These are phyloP conservation scores for Eretmocerus hayati DNA, from an alignment of 2,888 invertebrate species.

Conservation along the genomic window DNA sequence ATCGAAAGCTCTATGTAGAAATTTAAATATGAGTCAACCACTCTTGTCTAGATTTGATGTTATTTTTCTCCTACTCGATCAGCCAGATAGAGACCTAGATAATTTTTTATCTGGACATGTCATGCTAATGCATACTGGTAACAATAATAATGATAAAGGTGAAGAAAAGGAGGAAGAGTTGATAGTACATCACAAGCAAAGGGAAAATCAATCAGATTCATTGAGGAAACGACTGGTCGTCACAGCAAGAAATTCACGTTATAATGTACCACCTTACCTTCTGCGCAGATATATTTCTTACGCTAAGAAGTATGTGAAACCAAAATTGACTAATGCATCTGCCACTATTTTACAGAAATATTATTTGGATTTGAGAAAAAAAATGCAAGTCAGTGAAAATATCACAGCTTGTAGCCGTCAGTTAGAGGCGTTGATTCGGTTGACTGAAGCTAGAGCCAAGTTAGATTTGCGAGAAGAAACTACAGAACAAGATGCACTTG, in stretches of 20 bases:
- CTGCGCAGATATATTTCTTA: slow-evolving; percentile 89
- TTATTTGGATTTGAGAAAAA: slow-evolving; percentile 70
- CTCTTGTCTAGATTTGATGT: slow-evolving; percentile 88
- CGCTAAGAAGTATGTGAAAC: slow-evolving; percentile 79
- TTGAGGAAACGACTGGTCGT: slow-evolving; percentile 36
- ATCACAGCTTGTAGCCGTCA: slow-evolving; percentile 79
- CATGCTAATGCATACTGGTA: slow-evolving; percentile 64
- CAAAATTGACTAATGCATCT: slow-evolving; percentile 67
- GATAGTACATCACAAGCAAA: background rate
- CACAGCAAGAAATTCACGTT: slow-evolving; percentile 56
- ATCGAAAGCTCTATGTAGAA: slow-evolving; percentile 81
- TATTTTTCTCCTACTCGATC: slow-evolving; percentile 83
- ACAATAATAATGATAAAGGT: slow-evolving; percentile 5
- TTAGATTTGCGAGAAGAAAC: slow-evolving; percentile 77
- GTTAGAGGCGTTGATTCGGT: slow-evolving; percentile 77
- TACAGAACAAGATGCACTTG: slow-evolving; percentile 71
- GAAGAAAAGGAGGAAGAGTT: background rate
- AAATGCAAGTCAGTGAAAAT: slow-evolving; percentile 55
- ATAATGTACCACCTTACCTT: slow-evolving; percentile 66
- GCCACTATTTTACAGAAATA: slow-evolving; percentile 66
- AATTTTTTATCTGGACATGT: slow-evolving; percentile 75
- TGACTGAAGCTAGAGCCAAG: slow-evolving; percentile 84
- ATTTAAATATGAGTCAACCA: slow-evolving; percentile 78
- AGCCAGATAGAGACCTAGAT: slow-evolving; percentile 74
- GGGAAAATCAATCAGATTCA: slow-evolving; percentile 2